Conservation (phyloP, 1,140 invertebrate species). For the Hetaerina americana region DNA sequence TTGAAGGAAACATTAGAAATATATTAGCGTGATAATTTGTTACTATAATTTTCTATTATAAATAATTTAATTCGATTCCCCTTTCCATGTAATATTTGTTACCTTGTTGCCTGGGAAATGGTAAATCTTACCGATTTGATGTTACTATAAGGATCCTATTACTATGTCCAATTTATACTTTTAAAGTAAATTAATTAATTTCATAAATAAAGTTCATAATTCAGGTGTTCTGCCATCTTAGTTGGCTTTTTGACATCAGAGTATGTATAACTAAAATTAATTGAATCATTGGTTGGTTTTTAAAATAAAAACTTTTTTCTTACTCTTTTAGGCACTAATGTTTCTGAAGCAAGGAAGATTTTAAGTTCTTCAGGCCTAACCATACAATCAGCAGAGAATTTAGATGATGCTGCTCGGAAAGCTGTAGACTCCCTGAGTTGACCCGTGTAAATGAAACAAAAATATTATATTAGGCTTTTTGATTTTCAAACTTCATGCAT, state of each 20-base stretch:
- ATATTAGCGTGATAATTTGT: too few species aligned
- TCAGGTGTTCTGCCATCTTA: conserved; percentile 30
- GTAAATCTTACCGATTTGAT: too few species aligned
- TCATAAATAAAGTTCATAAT: conserved; percentile 25
- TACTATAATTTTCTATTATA: too few species aligned
- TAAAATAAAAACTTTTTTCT: conserved; percentile 3
- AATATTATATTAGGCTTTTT: too few species aligned
- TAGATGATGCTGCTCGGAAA: conserved; percentile 86
- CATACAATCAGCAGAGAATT: conserved; percentile 65
- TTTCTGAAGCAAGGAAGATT: conserved; percentile 49
- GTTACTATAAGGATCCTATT: background rate
- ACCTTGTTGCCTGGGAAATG: too few species aligned
- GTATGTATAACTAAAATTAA: conserved; percentile 3
- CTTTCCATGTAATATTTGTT: too few species aligned
- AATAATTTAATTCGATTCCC: too few species aligned
- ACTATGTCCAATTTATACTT: conserved; percentile 28
- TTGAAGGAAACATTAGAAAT: too few species aligned
- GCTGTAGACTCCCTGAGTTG: conserved; percentile 49
- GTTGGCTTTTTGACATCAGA: background rate
- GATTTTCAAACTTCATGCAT: too few species aligned
- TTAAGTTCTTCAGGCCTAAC: conserved; percentile 68
- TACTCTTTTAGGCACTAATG: conserved; percentile 50
- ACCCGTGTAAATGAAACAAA: conserved; percentile 18
- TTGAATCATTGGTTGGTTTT: conserved; percentile 4
- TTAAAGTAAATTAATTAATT: background rate